Conservation (phyloP, 2,888 invertebrate species). For the Junonia oenone region DNA sequence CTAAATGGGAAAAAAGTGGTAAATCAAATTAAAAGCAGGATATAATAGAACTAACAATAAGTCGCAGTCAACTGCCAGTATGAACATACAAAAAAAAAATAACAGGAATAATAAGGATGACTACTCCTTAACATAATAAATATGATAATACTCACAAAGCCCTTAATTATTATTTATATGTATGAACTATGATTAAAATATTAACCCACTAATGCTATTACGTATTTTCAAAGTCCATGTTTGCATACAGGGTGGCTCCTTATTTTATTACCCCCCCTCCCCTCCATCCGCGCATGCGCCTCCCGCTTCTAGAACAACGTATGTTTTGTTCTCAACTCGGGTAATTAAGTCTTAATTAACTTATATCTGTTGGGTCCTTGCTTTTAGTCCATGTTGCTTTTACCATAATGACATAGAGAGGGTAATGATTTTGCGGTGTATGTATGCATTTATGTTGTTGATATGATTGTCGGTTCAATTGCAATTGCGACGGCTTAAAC, state of each 20-base stretch:
- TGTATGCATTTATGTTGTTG: background rate
- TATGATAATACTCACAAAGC: background rate
- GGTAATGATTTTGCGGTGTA: too few relatives aligned
- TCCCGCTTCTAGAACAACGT: background rate
- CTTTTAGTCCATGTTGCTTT: background rate
- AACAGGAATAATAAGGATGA: too few relatives aligned
- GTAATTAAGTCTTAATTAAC: conserved; percentile 26
- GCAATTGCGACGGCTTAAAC: too few relatives aligned
- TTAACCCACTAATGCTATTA: background rate
- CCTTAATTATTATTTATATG: background rate
- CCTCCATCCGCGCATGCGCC: background rate
- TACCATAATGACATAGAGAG: background rate
- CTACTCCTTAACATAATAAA: too few relatives aligned
- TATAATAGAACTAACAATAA: too few relatives aligned
- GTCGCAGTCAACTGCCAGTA: too few relatives aligned
- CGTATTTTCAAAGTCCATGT: conserved; percentile 1
- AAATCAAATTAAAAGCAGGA: too few relatives aligned
- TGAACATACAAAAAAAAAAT: too few relatives aligned
- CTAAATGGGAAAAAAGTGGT: too few relatives aligned
- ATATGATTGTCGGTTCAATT: background rate
- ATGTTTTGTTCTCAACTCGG: conserved; percentile 14
- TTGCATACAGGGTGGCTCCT: conserved; percentile 1
- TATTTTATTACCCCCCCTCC: background rate
- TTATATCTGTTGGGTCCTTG: conserved; percentile 10
- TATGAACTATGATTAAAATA: background rate